Evolutionary conservation across 2,888 invertebrate genomes (phyloP).

Genomic region (Netelia inedita): DNA sequence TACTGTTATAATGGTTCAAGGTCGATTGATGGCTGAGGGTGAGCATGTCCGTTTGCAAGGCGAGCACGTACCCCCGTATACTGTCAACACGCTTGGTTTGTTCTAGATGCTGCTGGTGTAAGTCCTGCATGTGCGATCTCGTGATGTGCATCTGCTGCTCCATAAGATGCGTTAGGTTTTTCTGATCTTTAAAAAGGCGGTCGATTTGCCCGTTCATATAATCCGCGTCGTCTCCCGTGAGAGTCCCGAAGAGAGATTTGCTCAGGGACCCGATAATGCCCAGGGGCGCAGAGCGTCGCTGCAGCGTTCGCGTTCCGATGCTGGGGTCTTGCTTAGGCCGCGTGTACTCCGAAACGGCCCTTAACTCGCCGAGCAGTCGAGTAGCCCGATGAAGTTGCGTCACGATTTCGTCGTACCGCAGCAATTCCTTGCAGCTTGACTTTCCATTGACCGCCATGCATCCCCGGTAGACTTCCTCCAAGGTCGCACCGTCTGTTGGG

Average conservation of each 20-base stretch:
- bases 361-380: neutral
- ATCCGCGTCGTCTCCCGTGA: neutral
- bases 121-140: slow-evolving; percentile 3
- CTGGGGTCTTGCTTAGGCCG: neutral
- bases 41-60: neutral
- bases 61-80: neutral
- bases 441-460: slow-evolving; percentile 9
- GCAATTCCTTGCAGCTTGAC: neutral
- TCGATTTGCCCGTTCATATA: slow-evolving; percentile 6
- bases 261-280: slow-evolving; percentile 11
- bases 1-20: neutral
- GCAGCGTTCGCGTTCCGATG: neutral
- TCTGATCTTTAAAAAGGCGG: neutral
- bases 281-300: neutral
- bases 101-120: slow-evolving; percentile 2
- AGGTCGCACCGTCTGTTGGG: neutral
- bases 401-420: neutral
- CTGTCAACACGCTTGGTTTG: slow-evolving; percentile 1
- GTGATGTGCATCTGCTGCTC: too few species aligned
- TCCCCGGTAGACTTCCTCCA: neutral
- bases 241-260: slow-evolving; percentile 13
- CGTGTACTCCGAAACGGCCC: neutral
- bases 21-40: neutral
- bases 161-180: slow-evolving; percentile 21
- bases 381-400: neutral